These are phyloP conservation scores for Ophion costatus DNA, from an alignment of 2,888 invertebrate genomes.

Conservation along the genomic window DNA sequence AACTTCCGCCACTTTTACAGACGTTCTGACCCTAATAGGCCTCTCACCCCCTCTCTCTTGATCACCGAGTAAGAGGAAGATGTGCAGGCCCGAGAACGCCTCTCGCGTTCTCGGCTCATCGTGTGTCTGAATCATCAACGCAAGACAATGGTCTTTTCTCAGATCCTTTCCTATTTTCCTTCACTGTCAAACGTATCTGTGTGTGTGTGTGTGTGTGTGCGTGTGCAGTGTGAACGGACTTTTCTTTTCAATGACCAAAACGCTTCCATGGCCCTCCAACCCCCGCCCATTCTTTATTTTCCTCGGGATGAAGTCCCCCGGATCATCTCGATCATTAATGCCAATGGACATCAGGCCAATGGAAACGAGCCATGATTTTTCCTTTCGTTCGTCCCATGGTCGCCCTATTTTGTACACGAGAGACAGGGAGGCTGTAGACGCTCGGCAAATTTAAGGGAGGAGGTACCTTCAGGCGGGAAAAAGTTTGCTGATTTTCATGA, in stretches of 20 bases:
- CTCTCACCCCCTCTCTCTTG: slow-evolving; percentile 18
- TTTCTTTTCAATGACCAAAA: slow-evolving; percentile 1
- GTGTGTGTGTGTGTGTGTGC: background rate
- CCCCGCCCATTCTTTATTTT: no score
- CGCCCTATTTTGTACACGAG: background rate
- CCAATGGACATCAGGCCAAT: slow-evolving; percentile 20
- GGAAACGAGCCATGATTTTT: slow-evolving; percentile 27
- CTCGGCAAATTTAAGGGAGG: no score
- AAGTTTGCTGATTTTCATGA: no score
- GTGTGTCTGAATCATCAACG: slow-evolving; percentile 45
- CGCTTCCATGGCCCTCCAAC: background rate
- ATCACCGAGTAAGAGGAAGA: slow-evolving; percentile 18
- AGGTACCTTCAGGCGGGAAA: no score
- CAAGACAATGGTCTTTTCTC: slow-evolving; percentile 61
- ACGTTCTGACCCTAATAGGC: slow-evolving; percentile 77
- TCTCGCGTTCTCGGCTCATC: slow-evolving; percentile 49
- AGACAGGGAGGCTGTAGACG: background rate
- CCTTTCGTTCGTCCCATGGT: background rate
- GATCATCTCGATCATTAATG: background rate
- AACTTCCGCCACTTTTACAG: slow-evolving; percentile 77
- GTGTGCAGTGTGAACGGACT: slow-evolving; percentile 22
- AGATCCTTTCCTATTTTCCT: slow-evolving; percentile 35
- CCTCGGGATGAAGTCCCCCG: slow-evolving; percentile 12
- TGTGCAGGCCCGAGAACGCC: slow-evolving; percentile 45
- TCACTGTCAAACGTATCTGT: slow-evolving; percentile 9